These are phyloP conservation scores for Rhyacichthys aspro DNA, from an alignment of 2,797 vertebrate genomes.

Conservation along the genomic window DNA sequence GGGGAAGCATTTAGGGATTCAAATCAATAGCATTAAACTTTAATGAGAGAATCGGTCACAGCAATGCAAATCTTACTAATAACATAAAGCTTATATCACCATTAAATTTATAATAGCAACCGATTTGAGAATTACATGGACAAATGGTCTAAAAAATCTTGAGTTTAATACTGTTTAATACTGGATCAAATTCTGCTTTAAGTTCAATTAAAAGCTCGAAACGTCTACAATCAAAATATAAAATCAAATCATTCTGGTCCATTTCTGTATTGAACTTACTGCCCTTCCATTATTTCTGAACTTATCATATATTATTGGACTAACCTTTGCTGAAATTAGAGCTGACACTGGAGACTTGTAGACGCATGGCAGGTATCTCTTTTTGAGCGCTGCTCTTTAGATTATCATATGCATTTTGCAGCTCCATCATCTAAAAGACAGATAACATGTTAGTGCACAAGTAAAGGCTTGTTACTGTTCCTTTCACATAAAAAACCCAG, in stretches of 20 bases:
- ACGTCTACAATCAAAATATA: no score
- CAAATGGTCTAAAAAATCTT: no score
- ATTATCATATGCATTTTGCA: conserved; percentile 58
- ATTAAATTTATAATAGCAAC: no score
- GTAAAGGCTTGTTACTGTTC: background rate
- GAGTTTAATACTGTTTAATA: no score
- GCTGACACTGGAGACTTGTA: conserved; percentile 48
- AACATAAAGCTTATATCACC: conserved; percentile 2
- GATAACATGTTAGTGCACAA: conserved; percentile 13
- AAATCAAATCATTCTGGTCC: no score
- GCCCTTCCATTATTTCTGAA: no score
- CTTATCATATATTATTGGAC: background rate
- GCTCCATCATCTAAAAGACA: conserved; percentile 70
- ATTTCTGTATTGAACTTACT: no score
- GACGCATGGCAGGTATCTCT: conserved; percentile 52
- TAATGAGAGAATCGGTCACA: conserved; percentile 10
- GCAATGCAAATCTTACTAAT: background rate
- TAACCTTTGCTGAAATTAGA: conserved; percentile 48
- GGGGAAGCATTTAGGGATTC: conserved; percentile 2
- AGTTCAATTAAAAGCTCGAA: no score
- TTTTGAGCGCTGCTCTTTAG: conserved; percentile 70
- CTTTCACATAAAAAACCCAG: background rate
- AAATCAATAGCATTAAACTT: conserved; percentile 25
- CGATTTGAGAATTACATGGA: no score
- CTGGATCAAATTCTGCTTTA: no score